Evolutionary conservation across 2,113 vertebrate species (phyloP), one percentile per base, ranked within the genome.

Genomic region (Corythaixoides concolor): DNA sequence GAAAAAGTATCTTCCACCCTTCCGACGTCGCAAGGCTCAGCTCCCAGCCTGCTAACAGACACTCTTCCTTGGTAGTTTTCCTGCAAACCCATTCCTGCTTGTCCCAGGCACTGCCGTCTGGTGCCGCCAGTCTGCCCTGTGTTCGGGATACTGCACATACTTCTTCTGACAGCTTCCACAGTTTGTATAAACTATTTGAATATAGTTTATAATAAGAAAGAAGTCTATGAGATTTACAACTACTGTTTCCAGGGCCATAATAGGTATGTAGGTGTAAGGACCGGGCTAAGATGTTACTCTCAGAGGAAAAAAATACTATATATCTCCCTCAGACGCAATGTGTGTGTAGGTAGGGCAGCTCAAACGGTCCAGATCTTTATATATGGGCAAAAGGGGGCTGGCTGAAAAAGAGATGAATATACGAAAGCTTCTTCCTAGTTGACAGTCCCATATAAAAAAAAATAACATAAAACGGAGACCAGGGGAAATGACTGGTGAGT

Each of bases 241-340:
- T 96, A 95, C 96, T 96, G 95, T 90, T 97, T 94, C 47, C 68
- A 96, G 85, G 43, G 82, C 93, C 85, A 94, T 96, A 97, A 96
- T 93, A 96, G 96, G 93, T 93, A 96, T 93, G 76, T 81, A 96
- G 93, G 81, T 95, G 30, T 88, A 94, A 90, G 56, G 39, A 89
- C 72, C 81, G 26, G 30, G 33, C 79, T 47, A 84, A 93, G 47
- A 28, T 77, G 41, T 45, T 92, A 70, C 33, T 92, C 88, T 88
- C 75, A 67, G 68, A 66, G n/a, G 20, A 83, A 83, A 20, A 87
- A 83, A 85, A 35, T 60, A 77, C 23, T 33, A 39, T 62, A 3
- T 59, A 47, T 79, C 58, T 89, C 62, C 15, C 9, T 70, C 30
- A 74, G 88, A 62, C 10, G 28, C 17, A 41, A 45, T 39, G 45